phyloP scores from a whole-genome alignment of 2,797 vertebrate genomes.

The Anguilla marmorata region DNA sequence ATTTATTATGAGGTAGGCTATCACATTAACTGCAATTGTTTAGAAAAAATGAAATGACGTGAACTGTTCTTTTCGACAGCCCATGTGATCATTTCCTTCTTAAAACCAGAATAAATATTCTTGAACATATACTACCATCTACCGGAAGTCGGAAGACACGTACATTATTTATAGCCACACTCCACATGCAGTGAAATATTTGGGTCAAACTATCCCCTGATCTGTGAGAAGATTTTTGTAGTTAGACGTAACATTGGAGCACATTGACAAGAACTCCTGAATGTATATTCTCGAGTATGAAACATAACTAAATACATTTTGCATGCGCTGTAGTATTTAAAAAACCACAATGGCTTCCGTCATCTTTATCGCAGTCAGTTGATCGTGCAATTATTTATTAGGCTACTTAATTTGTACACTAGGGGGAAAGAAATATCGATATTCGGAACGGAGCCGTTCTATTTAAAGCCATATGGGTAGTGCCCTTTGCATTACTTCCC shows the following conservation, averaged over 20 bases:
- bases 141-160: background rate
- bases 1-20: too few species aligned
- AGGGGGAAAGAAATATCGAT: background rate
- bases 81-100: background rate
- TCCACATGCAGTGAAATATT: background rate
- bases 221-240: background rate
- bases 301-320: background rate
- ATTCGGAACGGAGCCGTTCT: background rate
- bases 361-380: background rate
- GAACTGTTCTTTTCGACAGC: background rate
- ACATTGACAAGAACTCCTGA: background rate
- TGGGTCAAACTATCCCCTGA: background rate
- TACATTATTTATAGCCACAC: background rate
- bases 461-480: background rate
- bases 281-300: background rate
- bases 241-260: background rate
- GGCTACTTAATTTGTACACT: background rate
- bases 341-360: background rate
- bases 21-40: too few species aligned
- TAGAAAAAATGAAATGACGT: too few species aligned
- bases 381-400: background rate
- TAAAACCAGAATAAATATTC: background rate
- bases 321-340: background rate
- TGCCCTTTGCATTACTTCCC: background rate
- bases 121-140: conserved; percentile 17